These are phyloP conservation scores for Margarornis squamiger DNA, from an alignment of 2,797 vertebrate genomes.

Conservation along the genomic window DNA sequence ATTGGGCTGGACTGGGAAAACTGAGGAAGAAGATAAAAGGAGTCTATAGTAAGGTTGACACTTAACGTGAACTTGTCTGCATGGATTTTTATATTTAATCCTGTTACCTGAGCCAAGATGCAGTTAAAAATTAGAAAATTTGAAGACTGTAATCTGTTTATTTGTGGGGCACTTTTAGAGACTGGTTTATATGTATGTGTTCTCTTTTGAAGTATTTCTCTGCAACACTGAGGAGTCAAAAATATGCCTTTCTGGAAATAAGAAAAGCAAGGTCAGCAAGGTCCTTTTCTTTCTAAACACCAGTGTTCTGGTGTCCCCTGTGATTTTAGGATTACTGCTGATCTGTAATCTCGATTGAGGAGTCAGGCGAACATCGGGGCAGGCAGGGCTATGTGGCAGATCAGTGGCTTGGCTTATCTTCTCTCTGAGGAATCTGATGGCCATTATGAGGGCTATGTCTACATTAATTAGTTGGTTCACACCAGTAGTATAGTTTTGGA, in stretches of 20 bases:
- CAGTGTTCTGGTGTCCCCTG: neutral
- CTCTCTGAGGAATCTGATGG: neutral
- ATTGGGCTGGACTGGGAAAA: neutral
- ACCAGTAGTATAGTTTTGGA: neutral
- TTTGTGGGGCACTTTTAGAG: neutral
- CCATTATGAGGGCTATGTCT: neutral
- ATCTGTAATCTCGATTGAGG: neutral
- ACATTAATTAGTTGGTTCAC: neutral
- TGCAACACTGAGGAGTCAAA: neutral
- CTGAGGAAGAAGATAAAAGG: neutral
- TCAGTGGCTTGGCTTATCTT: neutral
- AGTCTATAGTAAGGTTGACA: accelerated
- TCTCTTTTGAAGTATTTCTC: neutral
- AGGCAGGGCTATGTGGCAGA: neutral
- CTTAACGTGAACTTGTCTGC: neutral
- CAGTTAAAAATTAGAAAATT: neutral
- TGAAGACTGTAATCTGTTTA: neutral
- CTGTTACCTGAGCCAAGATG: neutral
- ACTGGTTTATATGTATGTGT: neutral
- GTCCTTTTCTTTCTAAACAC: neutral
- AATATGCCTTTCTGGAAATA: neutral
- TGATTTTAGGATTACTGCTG: neutral
- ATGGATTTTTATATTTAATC: neutral
- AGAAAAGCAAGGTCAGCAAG: neutral
- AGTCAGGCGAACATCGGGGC: neutral